These are phyloP conservation scores for Dolichopus griseipennis DNA, from an alignment of 2,888 invertebrate species.

Conservation along the genomic window DNA sequence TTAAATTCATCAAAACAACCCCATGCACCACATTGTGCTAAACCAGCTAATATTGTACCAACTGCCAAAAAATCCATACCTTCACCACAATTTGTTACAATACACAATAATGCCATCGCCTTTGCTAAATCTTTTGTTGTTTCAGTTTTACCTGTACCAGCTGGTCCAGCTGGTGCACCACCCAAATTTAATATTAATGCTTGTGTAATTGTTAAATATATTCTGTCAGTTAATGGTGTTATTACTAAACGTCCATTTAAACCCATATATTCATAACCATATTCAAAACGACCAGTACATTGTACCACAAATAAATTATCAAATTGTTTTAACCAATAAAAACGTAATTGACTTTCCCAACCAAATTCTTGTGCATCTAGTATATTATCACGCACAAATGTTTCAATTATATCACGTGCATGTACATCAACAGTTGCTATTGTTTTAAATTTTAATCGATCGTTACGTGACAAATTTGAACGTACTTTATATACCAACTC, in stretches of 20 bases:
- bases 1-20: slow-evolving; percentile 95
- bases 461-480: slow-evolving; percentile 65
- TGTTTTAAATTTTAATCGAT: slow-evolving; percentile 78
- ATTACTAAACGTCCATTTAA: slow-evolving; percentile 83
- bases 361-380: slow-evolving; percentile 78
- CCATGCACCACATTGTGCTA: slow-evolving; percentile 67
- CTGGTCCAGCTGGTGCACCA: slow-evolving; percentile 75
- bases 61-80: slow-evolving; percentile 86
- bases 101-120: slow-evolving; percentile 70
- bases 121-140: slow-evolving; percentile 88
- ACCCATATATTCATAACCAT: slow-evolving; percentile 95
- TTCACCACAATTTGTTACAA: slow-evolving; percentile 88
- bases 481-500: slow-evolving; percentile 67
- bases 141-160: slow-evolving; percentile 65
- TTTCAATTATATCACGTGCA: slow-evolving; percentile 81
- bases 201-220: slow-evolving; percentile 87
- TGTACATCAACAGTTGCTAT: slow-evolving; percentile 88
- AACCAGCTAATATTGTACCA: slow-evolving; percentile 58
- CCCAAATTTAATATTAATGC: slow-evolving; percentile 86
- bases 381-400: slow-evolving; percentile 70
- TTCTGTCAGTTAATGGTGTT: slow-evolving; percentile 85
- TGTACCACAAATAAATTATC: slow-evolving; percentile 77
- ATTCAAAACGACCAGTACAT: slow-evolving; percentile 77
- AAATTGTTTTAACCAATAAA: slow-evolving; percentile 77
- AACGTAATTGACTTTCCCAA: slow-evolving; percentile 88